phyloP scores from a whole-genome alignment of 2,113 vertebrate species.

The Triplophysa rosa region DNA sequence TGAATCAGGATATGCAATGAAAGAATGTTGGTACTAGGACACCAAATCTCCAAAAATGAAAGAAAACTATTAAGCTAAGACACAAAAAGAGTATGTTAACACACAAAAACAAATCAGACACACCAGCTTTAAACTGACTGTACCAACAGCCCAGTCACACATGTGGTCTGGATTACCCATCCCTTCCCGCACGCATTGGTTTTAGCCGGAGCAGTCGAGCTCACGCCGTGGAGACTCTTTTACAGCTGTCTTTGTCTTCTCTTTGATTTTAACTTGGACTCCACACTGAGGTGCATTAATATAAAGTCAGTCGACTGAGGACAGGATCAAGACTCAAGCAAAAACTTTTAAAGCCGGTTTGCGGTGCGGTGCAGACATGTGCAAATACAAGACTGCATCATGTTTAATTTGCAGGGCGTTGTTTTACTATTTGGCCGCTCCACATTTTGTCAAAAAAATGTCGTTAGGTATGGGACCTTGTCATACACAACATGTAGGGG shows the following conservation, averaged over 20 bases:
- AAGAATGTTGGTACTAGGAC: too few relatives aligned
- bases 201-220: conserved; percentile 33
- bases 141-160: conserved; percentile 30
- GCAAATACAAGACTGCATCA: conserved; percentile 57
- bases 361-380: conserved; percentile 24
- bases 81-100: too few relatives aligned
- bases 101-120: too few relatives aligned
- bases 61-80: too few relatives aligned
- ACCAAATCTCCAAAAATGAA: too few relatives aligned
- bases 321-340: conserved; percentile 36
- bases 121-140: conserved; percentile 2
- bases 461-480: conserved; percentile 27
- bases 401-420: conserved; percentile 63
- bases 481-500: conserved; percentile 14
- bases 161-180: conserved; percentile 53
- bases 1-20: too few relatives aligned
- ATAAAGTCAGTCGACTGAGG: conserved; percentile 47
- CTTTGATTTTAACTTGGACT: conserved; percentile 56
- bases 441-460: conserved; percentile 34
- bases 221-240: conserved; percentile 33
- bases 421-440: conserved; percentile 38
- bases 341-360: conserved; percentile 42
- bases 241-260: conserved; percentile 49
- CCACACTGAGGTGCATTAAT: conserved; percentile 36
- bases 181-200: conserved; percentile 19